phyloP scores from a whole-genome alignment of 2,797 vertebrate species.

The Crenuchus spilurus region DNA sequence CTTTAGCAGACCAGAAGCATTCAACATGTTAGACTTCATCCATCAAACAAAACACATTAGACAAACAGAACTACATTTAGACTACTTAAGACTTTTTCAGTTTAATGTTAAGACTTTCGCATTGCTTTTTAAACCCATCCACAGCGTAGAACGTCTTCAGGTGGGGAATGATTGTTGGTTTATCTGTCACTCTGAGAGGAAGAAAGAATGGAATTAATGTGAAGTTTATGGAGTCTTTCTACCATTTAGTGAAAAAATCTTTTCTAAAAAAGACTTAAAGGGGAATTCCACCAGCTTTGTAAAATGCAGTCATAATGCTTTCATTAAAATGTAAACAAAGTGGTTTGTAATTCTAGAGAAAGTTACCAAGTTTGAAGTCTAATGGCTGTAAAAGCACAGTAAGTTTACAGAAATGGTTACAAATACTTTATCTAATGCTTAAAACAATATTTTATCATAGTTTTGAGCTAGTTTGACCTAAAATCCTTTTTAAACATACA shows the following conservation, averaged over 20 bases:
- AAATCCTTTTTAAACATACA: too few relatives aligned
- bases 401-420: too few relatives aligned
- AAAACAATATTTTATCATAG: too few relatives aligned
- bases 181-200: conserved; percentile 39
- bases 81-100: conserved; percentile 61
- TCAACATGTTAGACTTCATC: conserved; percentile 10
- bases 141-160: conserved; percentile 12
- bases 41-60: conserved; percentile 18
- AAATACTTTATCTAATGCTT: too few relatives aligned
- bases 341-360: too few relatives aligned
- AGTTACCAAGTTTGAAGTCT: too few relatives aligned
- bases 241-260: neutral
- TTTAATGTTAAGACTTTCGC: conserved; percentile 64
- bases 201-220: neutral
- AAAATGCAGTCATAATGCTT: too few relatives aligned
- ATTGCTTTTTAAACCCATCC: conserved; percentile 1
- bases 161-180: conserved; percentile 31
- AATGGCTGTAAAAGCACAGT: too few relatives aligned
- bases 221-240: neutral
- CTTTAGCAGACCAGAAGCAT: conserved; percentile 3
- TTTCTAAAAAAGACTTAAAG: too few relatives aligned
- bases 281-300: too few relatives aligned
- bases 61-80: conserved; percentile 25
- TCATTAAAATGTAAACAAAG: too few relatives aligned
- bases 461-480: too few relatives aligned